Evolutionary conservation across 2,113 vertebrate species (phyloP).

Genomic region (Crotophaga sulcirostris): DNA sequence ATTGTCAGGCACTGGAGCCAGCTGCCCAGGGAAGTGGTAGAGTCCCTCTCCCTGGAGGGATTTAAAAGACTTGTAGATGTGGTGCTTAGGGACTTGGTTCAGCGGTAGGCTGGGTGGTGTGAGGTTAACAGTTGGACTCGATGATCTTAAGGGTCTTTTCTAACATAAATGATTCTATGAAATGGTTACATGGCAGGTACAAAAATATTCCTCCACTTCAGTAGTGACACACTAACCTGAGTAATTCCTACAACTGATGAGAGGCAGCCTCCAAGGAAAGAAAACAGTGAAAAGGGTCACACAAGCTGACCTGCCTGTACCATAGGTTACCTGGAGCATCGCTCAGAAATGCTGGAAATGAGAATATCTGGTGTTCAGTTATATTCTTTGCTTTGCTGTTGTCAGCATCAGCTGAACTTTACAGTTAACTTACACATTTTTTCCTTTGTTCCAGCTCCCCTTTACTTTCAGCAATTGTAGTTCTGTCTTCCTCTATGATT

Average conservation of each 20-base stretch:
- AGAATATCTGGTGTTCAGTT: background rate
- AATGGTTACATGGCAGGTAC: background rate
- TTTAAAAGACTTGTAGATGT: accelerated
- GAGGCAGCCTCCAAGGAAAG: background rate
- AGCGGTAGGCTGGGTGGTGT: background rate
- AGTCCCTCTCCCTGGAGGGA: background rate
- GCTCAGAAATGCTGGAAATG: background rate
- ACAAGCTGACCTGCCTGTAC: background rate
- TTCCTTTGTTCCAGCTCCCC: background rate
- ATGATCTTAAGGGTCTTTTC: background rate
- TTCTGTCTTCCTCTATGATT: background rate
- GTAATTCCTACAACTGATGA: background rate
- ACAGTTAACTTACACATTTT: background rate
- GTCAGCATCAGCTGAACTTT: background rate
- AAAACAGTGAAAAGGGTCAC: background rate
- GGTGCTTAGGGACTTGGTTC: background rate
- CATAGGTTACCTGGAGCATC: background rate
- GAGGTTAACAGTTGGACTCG: accelerated
- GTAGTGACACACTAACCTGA: background rate
- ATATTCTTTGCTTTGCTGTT: background rate
- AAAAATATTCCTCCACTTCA: background rate
- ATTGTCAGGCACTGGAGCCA: background rate
- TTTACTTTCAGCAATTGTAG: background rate
- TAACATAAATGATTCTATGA: background rate
- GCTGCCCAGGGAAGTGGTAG: background rate